Evolutionary conservation across 2,113 vertebrate genomes (phyloP).

Genomic region (Anarhynchus alexandrinus): DNA sequence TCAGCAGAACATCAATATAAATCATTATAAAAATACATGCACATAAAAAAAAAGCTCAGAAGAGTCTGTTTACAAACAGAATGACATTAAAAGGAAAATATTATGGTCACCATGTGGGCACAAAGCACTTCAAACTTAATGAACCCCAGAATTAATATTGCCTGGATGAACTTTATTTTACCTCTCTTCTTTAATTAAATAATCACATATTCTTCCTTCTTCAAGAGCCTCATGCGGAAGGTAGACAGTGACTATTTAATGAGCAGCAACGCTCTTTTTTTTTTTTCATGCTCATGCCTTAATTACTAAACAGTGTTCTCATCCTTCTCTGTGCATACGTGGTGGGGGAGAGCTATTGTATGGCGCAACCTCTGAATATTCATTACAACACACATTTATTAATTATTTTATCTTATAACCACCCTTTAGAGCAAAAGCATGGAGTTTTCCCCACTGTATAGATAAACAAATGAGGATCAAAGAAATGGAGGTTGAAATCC

Average conservation of each 20-base stretch:
- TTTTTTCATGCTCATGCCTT: neutral
- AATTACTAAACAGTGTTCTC: neutral
- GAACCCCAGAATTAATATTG: slow-evolving; percentile 22
- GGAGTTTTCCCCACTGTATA: neutral
- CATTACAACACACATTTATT: neutral
- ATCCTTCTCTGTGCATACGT: neutral
- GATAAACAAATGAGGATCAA: neutral
- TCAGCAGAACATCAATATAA: neutral
- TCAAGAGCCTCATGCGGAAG: neutral
- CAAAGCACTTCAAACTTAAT: slow-evolving; percentile 24
- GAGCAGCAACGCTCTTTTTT: neutral
- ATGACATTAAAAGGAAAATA: slow-evolving; percentile 5
- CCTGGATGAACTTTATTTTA: slow-evolving; percentile 26
- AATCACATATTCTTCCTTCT: neutral
- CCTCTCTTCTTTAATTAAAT: slow-evolving; percentile 15
- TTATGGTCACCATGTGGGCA: neutral
- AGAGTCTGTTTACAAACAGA: slow-evolving; percentile 2
- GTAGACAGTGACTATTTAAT: neutral
- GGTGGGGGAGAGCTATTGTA: neutral
- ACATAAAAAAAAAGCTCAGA: neutral
- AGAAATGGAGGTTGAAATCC: neutral
- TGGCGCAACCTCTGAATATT: neutral
- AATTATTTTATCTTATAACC: neutral
- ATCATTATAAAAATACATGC: neutral
- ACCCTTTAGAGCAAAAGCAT: neutral